Evolutionary conservation across 2,888 invertebrate species (phyloP), one percentile per base, ranked within the genome.

Genomic region (Heliconius hortense): DNA sequence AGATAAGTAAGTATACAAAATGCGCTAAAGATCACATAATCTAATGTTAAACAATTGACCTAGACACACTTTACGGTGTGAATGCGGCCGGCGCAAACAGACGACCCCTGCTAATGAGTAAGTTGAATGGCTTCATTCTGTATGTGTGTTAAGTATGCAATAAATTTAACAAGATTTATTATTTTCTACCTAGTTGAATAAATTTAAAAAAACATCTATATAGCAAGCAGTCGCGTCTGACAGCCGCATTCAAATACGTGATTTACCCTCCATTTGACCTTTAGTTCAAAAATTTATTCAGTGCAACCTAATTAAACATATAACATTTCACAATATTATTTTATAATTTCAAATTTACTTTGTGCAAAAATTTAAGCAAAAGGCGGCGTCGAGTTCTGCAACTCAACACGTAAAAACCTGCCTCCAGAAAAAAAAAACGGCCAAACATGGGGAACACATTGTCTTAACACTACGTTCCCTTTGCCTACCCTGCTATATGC

Each of bases 71-170:
- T 72, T 28, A 75, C 48, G 75, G 75, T 70, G 75, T 66, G 74
- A 77, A 68, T 72, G 62, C 71, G 76, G 73, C 59, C 62, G 53
- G 39, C 68, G 72, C 75, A 72, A 74, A 74, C 71, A 63, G 71
- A 39, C 67, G 68, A 68, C 68, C 74, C 76, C 71, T 74, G 72
- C 72, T 77, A 74, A 77, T 74, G 74, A 74, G 76, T 56, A 53
- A 56, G 71, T 53, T 53, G 67, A 72, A 63, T 62, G 68, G 67
- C 71, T 62, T 74, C 71, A 74, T 72, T 48, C 63, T 56, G 48
- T 53, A 56, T 64, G 63, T 48, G 28, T 56, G 56, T 69, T 69
- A 69, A 69, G 24, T 69, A 69, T 69, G 56, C 69, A 69, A 69
- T 69, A 69, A 69, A 69, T 69, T 56, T 69, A 56, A 69, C 31